A percentile compares a stretch with the other conserved stretches of the same genome.
Evolutionary conservation across 2,888 invertebrate genomes (phyloP).

Genomic region (Rambutsinella grinnellia): DNA sequence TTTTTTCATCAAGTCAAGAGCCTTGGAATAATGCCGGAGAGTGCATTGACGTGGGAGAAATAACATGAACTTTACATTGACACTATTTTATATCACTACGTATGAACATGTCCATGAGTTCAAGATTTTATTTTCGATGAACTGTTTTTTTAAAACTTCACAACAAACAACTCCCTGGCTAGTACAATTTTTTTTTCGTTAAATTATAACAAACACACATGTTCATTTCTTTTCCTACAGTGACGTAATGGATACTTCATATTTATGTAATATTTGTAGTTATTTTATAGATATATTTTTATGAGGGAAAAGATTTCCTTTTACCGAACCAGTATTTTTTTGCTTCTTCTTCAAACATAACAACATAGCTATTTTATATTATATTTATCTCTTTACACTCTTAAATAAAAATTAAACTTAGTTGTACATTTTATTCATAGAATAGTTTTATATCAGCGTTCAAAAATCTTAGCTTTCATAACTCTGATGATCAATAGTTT

Average conservation of each 20-base stretch:
- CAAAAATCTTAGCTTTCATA: conserved; percentile 9
- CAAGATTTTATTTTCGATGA: conserved; percentile 51
- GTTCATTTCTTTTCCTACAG: conserved; percentile 53
- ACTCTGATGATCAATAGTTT: conserved; percentile 32
- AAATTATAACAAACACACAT: conserved; percentile 41
- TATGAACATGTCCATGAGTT: conserved; percentile 59
- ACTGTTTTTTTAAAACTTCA: conserved; percentile 36
- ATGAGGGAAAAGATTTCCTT: conserved; percentile 42
- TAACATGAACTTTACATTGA: background rate
- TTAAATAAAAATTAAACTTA: conserved; percentile 50
- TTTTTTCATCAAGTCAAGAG: background rate
- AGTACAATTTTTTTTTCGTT: conserved; percentile 46
- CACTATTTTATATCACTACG: conserved; percentile 39
- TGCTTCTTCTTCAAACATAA: conserved; percentile 48
- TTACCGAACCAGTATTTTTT: conserved; percentile 43
- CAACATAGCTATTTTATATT: conserved; percentile 28
- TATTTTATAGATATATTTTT: conserved; percentile 18
- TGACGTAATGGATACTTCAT: conserved; percentile 39
- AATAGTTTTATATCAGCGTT: background rate
- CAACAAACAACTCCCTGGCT: conserved; percentile 51
- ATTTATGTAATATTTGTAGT: conserved; percentile 16
- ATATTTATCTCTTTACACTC: conserved; percentile 39
- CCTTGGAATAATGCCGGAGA: conserved; percentile 1
- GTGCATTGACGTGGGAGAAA: background rate
- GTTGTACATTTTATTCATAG: conserved; percentile 12